A percentile compares a stretch with the other conserved stretches of the same genome.
Evolutionary conservation across 2,113 vertebrate species (phyloP).

Genomic region (Crocuta crocuta): DNA sequence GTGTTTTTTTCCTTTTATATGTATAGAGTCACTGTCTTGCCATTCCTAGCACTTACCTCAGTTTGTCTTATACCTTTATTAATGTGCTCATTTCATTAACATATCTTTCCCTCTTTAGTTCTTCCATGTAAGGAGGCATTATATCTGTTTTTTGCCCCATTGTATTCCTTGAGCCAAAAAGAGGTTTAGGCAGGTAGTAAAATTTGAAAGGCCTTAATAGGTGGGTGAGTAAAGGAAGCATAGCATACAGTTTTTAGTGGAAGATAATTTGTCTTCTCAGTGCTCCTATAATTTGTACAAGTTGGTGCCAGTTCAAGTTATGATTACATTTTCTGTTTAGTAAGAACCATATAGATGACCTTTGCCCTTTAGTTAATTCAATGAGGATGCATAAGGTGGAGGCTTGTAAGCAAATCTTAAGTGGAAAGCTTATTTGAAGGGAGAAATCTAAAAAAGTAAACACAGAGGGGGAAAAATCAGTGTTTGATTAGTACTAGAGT

Average conservation of each 20-base stretch:
- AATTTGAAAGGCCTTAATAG: not conserved
- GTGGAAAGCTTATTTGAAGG: not conserved
- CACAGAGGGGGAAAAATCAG: not conserved
- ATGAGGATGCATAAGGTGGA: not conserved
- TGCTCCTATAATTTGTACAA: not conserved
- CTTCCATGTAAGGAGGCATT: not conserved
- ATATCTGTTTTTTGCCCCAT: not conserved
- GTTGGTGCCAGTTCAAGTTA: not conserved
- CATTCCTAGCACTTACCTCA: not conserved
- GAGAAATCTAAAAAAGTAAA: not conserved
- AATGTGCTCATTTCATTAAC: not conserved
- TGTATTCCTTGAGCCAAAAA: not conserved
- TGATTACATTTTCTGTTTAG: constrained; percentile 30
- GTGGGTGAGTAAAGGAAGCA: not conserved
- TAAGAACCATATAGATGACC: not conserved
- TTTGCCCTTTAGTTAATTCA: not conserved
- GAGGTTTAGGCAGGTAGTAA: not conserved
- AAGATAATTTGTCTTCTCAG: not conserved
- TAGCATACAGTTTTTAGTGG: not conserved
- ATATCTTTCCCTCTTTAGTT: not conserved
- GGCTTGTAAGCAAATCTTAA: not conserved
- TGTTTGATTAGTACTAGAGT: not conserved
- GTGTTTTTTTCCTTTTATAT: not conserved
- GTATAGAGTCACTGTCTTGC: not conserved
- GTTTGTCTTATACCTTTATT: not conserved